Evolutionary conservation across 2,113 vertebrate species (phyloP).

Genomic region (Pongo pygmaeus): DNA sequence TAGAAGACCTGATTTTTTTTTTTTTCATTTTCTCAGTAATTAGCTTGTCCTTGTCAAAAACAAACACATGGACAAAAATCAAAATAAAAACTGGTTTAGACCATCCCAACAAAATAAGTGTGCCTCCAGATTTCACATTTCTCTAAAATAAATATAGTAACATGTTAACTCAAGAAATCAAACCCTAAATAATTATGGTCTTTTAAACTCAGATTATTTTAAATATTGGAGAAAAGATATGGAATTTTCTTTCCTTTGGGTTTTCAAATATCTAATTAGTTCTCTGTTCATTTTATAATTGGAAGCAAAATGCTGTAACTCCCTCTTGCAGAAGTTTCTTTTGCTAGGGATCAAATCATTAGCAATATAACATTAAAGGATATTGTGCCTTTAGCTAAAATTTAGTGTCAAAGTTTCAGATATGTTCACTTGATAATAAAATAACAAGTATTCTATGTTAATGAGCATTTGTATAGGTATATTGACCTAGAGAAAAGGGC

Average conservation of each 20-base stretch:
- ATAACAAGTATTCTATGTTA: neutral
- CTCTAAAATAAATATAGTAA: neutral
- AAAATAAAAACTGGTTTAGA: neutral
- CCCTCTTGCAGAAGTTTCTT: neutral
- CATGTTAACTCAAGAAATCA: neutral
- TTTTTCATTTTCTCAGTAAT: neutral
- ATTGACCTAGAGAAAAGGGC: neutral
- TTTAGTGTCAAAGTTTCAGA: neutral
- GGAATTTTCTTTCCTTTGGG: neutral
- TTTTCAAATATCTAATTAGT: constrained; percentile 44
- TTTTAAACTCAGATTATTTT: constrained; percentile 27
- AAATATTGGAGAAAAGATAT: constrained; percentile 53
- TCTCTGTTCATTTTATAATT: constrained; percentile 54
- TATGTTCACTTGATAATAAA: neutral
- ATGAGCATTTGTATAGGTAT: neutral
- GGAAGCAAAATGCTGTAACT: neutral
- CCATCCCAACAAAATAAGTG: neutral
- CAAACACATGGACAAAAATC: neutral
- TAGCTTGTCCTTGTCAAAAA: neutral
- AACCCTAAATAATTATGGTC: neutral
- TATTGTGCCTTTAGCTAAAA: neutral
- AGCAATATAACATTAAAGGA: neutral
- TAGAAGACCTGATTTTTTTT: neutral
- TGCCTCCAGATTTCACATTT: neutral
- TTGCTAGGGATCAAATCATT: neutral